Base-by-base conservation (phyloP, 2,888 invertebrate genomes). In the Ommatoiulus sabulosus region DNA sequence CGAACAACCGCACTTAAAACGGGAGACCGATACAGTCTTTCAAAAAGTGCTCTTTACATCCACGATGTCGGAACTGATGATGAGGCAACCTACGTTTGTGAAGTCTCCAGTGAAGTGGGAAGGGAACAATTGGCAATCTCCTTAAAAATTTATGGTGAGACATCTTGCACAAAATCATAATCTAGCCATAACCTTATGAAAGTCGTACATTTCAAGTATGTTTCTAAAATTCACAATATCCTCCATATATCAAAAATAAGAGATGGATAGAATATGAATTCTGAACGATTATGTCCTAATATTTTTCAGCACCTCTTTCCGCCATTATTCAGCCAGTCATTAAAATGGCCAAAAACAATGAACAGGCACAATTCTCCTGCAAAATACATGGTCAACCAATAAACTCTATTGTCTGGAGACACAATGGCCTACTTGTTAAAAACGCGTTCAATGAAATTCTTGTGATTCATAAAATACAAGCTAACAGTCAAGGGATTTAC, bases 401-500 rank as follows among this genome's bases (percentile, higher is more conserved):
- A 89, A 97, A 97, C 92, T 96, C 96, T 1, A 95, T 98, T 90
- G 96, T 95, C 88, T 98, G 98, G 98, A 94, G 97, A 90, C 98
- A 98, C 93, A 97, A 98, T 92, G 97, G 98, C 90, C 96, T 96
- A 93, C 95, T 95, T 89, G 94, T 98, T 87, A 86, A 48, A 44
- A 44, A 84, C 20, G 87, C 44, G 6, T 57, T 43, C 2, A 44
- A 48, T 0, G 85, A 89, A 24, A 72, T 91, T 87, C 87, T 92
- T 85, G 89, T 90, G 20, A 91, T 92, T 6, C 86, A 89, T 0
- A 89, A 90, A 44, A 91, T 92, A 5, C 90, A 90, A 84, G 90
- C 92, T n/a, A 90, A 90, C 43, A 92, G 92, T 89, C 91, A 91
- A 84, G 93, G 92, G 12, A 92, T 92, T 92, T 93, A 92, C 90